Evolutionary conservation across 2,888 invertebrate species (phyloP).

Genomic region (Epinotia brunnichana): DNA sequence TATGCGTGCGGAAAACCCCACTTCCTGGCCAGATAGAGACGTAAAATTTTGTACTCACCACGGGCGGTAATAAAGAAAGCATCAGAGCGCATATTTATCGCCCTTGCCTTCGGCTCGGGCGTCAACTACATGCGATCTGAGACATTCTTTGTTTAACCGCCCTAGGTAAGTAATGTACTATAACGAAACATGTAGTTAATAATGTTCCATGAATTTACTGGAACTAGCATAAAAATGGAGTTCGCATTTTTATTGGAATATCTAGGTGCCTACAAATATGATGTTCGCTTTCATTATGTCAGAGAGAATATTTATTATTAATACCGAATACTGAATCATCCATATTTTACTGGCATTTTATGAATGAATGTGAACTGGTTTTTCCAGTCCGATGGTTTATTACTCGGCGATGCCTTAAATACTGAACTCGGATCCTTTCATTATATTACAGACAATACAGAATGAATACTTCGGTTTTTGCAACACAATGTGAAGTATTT

Average conservation of each 20-base stretch:
- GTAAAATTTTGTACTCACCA: too few relatives aligned
- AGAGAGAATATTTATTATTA: not conserved
- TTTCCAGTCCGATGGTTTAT: slow-evolving; percentile 20
- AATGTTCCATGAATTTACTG: not conserved
- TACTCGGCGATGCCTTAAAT: slow-evolving; percentile 12
- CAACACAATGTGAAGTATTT: slow-evolving; percentile 18
- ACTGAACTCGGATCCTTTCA: slow-evolving; percentile 13
- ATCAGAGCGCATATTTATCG: too few relatives aligned
- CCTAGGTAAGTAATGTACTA: too few relatives aligned
- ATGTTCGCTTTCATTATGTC: not conserved
- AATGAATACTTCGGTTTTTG: not conserved
- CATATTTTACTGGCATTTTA: slow-evolving; percentile 7
- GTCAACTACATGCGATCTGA: too few relatives aligned
- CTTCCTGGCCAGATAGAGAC: too few relatives aligned
- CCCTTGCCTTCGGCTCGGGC: too few relatives aligned
- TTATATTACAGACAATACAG: slow-evolving; percentile 4
- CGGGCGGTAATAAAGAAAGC: too few relatives aligned
- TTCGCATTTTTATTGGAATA: slow-evolving; percentile 1
- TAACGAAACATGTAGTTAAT: not conserved
- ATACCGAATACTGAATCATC: not conserved
- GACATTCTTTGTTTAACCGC: too few relatives aligned
- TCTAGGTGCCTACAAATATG: not conserved
- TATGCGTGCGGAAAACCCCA: too few relatives aligned
- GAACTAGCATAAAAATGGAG: not conserved
- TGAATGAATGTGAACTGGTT: slow-evolving; percentile 20